Percentiles rank a stretch among this genome's conserved stretches.
These are phyloP conservation scores for Thalassarche chlororhynchos DNA, from an alignment of 2,113 vertebrate genomes.

Conservation along the genomic window DNA sequence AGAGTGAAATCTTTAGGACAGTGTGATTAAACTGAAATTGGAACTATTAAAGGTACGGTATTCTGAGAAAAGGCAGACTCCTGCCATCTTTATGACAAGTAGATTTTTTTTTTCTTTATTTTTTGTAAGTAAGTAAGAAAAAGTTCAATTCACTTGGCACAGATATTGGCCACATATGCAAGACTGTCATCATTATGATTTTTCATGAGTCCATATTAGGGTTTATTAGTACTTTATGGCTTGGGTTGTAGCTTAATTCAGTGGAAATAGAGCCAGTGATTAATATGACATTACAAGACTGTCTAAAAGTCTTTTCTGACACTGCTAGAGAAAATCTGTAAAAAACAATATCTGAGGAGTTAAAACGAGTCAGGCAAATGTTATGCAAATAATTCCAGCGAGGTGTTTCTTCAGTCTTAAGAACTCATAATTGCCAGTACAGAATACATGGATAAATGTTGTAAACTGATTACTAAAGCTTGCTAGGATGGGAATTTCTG, in stretches of 20 bases:
- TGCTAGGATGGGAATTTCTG: conserved; percentile 40
- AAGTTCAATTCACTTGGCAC: not conserved
- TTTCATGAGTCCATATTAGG: not conserved
- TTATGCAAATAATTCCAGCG: not conserved
- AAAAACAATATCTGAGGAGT: not conserved
- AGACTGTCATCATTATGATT: not conserved
- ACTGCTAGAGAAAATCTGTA: conserved; percentile 27
- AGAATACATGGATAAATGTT: conserved; percentile 7
- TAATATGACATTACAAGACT: conserved; percentile 1
- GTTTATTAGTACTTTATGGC: conserved; percentile 32
- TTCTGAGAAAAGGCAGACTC: conserved; percentile 53
- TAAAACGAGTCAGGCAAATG: not conserved
- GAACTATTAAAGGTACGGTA: conserved; percentile 62
- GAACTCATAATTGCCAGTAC: not conserved
- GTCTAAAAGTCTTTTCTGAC: conserved; percentile 12
- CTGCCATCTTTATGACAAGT: not conserved
- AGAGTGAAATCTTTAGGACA: conserved; percentile 75
- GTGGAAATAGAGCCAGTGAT: conserved; percentile 38
- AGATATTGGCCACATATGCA: not conserved
- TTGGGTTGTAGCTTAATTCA: conserved; percentile 12
- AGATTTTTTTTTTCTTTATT: conserved; percentile 9
- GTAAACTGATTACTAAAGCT: conserved; percentile 46
- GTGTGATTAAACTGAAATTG: conserved; percentile 76
- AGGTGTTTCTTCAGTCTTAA: conserved; percentile 17
- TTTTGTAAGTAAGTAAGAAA: not conserved